These are phyloP conservation scores for Automeris io DNA, from an alignment of 2,888 invertebrate species.

Conservation along the genomic window DNA sequence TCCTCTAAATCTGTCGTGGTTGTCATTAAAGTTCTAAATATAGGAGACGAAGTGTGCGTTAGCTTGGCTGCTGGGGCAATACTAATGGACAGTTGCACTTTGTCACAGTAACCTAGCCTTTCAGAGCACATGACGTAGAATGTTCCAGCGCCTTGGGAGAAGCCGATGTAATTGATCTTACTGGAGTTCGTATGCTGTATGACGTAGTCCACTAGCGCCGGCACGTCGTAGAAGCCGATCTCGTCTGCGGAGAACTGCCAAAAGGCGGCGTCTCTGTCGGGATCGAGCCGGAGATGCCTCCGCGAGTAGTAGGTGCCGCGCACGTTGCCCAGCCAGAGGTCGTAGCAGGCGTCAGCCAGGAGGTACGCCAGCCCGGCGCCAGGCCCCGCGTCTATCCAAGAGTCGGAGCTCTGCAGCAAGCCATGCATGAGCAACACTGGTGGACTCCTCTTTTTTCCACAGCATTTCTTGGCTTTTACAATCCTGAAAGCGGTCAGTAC, in stretches of 20 bases:
- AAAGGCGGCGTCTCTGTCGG: constrained; percentile 49
- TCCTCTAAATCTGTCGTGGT: constrained; percentile 22
- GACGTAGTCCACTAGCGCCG: constrained; percentile 71
- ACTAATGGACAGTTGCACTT: constrained; percentile 76
- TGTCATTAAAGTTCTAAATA: constrained; percentile 23
- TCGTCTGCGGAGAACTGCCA: constrained; percentile 86
- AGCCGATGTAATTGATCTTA: constrained; percentile 78
- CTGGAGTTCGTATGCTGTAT: constrained; percentile 30
- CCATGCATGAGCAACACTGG: constrained; percentile 58
- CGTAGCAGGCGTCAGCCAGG: constrained; percentile 25
- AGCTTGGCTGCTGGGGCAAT: constrained; percentile 79
- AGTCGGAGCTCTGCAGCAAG: constrained; percentile 44
- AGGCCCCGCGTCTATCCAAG: constrained; percentile 51
- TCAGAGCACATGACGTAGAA: constrained; percentile 82
- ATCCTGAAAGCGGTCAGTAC: constrained; percentile 40
- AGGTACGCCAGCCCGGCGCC: constrained; percentile 30
- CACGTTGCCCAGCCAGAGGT: constrained; percentile 24
- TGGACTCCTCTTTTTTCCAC: constrained; percentile 12
- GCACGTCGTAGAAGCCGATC: constrained; percentile 85
- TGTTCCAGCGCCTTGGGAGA: constrained; percentile 83
- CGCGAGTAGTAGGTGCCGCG: constrained; percentile 51
- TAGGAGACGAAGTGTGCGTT: constrained; percentile 49
- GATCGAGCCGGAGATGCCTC: constrained; percentile 56
- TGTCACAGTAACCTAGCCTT: constrained; percentile 79
- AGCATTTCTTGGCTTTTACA: not conserved